phyloP scores from a whole-genome alignment of 2,797 vertebrate species.

The Rhynchotus rufescens region DNA sequence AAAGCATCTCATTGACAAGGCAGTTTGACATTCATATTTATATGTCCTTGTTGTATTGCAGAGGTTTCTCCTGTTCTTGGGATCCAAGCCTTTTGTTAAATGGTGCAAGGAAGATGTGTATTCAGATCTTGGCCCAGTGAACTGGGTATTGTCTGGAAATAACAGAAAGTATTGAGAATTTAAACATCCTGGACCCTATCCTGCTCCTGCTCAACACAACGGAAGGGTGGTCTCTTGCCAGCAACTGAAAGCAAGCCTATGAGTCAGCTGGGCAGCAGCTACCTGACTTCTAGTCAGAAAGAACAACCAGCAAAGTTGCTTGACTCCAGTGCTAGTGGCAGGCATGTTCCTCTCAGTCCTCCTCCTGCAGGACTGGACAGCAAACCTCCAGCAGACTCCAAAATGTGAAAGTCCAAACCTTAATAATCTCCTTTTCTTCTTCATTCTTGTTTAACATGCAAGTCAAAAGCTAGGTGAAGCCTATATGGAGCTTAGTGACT shows the following conservation, averaged over 20 bases:
- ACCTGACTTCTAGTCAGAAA: slow-evolving; percentile 28
- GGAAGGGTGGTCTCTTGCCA: slow-evolving; percentile 6
- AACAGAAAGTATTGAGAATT: slow-evolving; percentile 62
- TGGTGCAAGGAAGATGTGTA: slow-evolving; percentile 63
- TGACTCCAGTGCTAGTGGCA: not conserved
- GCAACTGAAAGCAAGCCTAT: not conserved
- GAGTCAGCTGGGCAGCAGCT: slow-evolving; percentile 35
- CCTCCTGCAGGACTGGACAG: not conserved
- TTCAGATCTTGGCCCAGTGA: slow-evolving; percentile 70
- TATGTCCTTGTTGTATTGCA: slow-evolving; percentile 71
- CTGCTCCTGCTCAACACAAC: slow-evolving; percentile 15
- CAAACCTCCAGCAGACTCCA: slow-evolving; percentile 13
- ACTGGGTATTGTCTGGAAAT: slow-evolving; percentile 61
- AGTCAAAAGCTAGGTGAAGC: slow-evolving; percentile 34
- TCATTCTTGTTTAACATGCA: slow-evolving; percentile 13
- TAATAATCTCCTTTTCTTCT: slow-evolving; percentile 4
- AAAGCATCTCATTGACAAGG: slow-evolving; percentile 73
- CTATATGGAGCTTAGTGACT: not conserved
- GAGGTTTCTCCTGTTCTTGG: slow-evolving; percentile 68
- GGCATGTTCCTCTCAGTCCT: not conserved
- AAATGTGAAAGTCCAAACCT: slow-evolving; percentile 7
- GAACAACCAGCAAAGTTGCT: not conserved
- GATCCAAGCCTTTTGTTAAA: slow-evolving; percentile 71
- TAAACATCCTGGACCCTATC: slow-evolving; percentile 41
- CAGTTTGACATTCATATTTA: slow-evolving; percentile 84